phyloP scores from a whole-genome alignment of 2,113 vertebrate species.

The Periophthalmus modestus region DNA sequence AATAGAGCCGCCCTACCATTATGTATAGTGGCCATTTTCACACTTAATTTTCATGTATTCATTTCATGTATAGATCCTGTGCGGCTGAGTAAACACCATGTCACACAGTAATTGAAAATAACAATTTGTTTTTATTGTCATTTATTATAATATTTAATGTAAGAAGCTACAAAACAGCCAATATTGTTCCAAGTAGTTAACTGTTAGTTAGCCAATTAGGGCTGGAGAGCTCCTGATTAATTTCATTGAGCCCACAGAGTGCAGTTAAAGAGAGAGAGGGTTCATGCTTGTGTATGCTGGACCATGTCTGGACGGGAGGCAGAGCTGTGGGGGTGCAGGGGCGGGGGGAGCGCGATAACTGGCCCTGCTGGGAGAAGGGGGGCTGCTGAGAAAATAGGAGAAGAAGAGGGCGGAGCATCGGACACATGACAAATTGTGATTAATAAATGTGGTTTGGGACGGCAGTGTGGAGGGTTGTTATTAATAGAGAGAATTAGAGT shows the following conservation, averaged over 20 bases:
- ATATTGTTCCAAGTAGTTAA: slow-evolving; percentile 40
- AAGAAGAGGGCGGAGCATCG: slow-evolving; percentile 66
- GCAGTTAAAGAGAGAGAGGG: slow-evolving; percentile 56
- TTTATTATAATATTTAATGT: slow-evolving; percentile 28
- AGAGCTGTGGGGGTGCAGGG: slow-evolving; percentile 40
- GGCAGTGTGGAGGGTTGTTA: slow-evolving; percentile 78
- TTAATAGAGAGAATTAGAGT: slow-evolving; percentile 85
- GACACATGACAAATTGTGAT: slow-evolving; percentile 86
- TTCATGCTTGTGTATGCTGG: slow-evolving; percentile 67
- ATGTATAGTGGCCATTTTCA: neutral
- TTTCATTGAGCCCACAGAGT: slow-evolving; percentile 54
- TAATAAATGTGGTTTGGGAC: slow-evolving; percentile 83
- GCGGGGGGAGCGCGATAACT: slow-evolving; percentile 69
- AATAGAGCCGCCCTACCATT: neutral
- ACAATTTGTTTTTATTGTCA: slow-evolving; percentile 34
- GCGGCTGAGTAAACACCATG: slow-evolving; percentile 10
- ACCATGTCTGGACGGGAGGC: slow-evolving; percentile 64
- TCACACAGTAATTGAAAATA: slow-evolving; percentile 34
- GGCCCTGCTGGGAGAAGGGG: slow-evolving; percentile 59
- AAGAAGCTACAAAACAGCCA: slow-evolving; percentile 29
- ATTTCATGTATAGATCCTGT: neutral
- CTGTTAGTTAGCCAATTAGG: slow-evolving; percentile 62
- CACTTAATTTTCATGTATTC: neutral
- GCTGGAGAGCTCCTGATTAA: slow-evolving; percentile 64
- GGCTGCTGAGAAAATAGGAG: slow-evolving; percentile 39